A percentile compares a stretch with the other conserved stretches of the same genome.
phyloP scores from a whole-genome alignment of 2,113 vertebrate species.

The Macheiramphus alcinus region DNA sequence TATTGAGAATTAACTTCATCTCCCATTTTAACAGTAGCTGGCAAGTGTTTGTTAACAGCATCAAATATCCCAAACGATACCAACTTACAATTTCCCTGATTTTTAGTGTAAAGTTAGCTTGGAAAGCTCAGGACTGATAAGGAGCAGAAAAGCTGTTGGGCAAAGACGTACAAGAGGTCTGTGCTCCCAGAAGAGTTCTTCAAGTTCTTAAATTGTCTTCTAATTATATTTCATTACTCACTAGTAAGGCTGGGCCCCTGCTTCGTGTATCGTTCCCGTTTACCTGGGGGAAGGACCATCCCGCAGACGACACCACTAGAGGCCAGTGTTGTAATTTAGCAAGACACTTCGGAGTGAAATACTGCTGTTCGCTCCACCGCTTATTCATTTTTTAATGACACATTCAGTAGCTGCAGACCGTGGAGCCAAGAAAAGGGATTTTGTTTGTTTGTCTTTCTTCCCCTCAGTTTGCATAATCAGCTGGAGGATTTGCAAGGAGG shows the following conservation, averaged over 20 bases:
- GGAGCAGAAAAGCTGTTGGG: not conserved
- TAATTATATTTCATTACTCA: not conserved
- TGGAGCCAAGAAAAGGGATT: not conserved
- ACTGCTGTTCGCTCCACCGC: fast-evolving
- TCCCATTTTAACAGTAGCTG: not conserved
- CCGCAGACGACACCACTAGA: not conserved
- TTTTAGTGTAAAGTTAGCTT: not conserved
- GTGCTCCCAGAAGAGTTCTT: not conserved
- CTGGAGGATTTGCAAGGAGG: not conserved
- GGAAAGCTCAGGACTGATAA: not conserved
- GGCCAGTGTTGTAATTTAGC: conserved; percentile 23
- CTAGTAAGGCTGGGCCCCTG: fast-evolving
- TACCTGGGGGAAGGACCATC: fast-evolving
- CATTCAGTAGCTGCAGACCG: not conserved
- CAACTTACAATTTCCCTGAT: fast-evolving
- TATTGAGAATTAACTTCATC: not conserved
- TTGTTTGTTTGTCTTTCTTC: not conserved
- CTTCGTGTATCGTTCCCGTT: fast-evolving
- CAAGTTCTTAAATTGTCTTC: not conserved
- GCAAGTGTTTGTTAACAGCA: not conserved
- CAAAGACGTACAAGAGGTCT: not conserved
- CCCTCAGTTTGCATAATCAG: not conserved
- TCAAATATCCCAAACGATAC: fast-evolving
- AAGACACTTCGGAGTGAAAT: fast-evolving
- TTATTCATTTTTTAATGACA: not conserved